Evolutionary conservation across 30 jellyfish, hydroid and myxozoan genomes (phyloP).

Genomic region (Nemopilema nomurai): DNA sequence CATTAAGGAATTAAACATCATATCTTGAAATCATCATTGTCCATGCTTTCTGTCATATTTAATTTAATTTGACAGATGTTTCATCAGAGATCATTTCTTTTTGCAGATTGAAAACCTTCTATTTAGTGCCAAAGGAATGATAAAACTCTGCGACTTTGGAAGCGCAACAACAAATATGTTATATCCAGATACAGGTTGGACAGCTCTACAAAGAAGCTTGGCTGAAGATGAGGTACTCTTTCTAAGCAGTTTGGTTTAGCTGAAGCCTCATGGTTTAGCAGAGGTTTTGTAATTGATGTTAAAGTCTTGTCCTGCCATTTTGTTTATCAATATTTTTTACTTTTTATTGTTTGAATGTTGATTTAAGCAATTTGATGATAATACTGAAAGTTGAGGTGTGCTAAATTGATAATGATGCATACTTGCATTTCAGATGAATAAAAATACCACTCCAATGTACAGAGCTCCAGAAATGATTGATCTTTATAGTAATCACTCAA

Average conservation of each 20-base stretch:
- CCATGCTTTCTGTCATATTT: not conserved
- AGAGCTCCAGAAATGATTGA: constrained; percentile 97
- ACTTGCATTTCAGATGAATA: constrained; percentile 69
- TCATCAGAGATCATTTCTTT: not conserved
- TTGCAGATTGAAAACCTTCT: constrained; percentile 84
- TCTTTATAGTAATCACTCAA: constrained; percentile 78
- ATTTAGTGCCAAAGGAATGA: constrained; percentile 77
- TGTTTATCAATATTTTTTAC: too few species aligned
- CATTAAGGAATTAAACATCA: too few species aligned
- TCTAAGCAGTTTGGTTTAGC: too few species aligned
- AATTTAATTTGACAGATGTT: not conserved
- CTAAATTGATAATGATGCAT: not conserved
- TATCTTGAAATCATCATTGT: not conserved
- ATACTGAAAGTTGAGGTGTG: too few species aligned
- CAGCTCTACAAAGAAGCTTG: constrained; percentile 87
- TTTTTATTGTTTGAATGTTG: too few species aligned
- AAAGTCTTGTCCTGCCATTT: too few species aligned
- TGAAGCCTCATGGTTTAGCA: too few species aligned
- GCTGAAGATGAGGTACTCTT: constrained; percentile 93
- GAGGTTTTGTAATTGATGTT: too few species aligned
- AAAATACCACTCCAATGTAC: constrained; percentile 94
- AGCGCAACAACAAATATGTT: constrained; percentile 80
- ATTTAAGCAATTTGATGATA: too few species aligned
- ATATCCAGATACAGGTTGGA: constrained; percentile 85
- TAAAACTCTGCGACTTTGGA: constrained; percentile 95